These are phyloP conservation scores for Ladona fulva DNA, from an alignment of 1,140 invertebrate species.

Conservation along the genomic window DNA sequence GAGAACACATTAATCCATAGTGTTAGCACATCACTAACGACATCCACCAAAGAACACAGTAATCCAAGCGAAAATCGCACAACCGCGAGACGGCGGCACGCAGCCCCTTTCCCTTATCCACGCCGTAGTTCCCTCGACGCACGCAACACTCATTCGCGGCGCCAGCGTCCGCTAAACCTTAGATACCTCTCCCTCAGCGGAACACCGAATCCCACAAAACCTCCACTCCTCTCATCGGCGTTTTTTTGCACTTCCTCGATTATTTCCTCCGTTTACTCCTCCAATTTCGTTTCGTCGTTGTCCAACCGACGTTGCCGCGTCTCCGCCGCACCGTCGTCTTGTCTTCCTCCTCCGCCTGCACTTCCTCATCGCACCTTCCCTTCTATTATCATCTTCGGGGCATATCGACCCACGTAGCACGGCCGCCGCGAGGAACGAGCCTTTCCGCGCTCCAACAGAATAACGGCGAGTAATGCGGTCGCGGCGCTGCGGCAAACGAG, in stretches of 20 bases:
- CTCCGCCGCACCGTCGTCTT: background rate
- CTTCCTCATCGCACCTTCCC: background rate
- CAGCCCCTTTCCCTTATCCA: background rate
- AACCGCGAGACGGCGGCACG: background rate
- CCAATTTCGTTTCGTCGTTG: background rate
- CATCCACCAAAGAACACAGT: background rate
- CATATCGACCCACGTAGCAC: background rate
- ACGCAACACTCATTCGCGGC: background rate
- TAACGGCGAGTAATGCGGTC: background rate
- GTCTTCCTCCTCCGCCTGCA: background rate
- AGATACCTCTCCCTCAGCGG: background rate
- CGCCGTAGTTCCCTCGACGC: background rate
- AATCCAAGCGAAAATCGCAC: constrained; percentile 7
- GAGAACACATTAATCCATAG: background rate
- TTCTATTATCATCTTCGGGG: constrained; percentile 6
- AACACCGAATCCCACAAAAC: background rate
- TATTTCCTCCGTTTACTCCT: constrained; percentile 1
- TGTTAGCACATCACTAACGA: background rate
- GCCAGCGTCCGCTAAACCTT: background rate
- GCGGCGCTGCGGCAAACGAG: background rate
- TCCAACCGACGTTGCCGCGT: background rate
- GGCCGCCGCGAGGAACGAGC: background rate
- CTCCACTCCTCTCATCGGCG: background rate
- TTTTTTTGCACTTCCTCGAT: constrained; percentile 9
- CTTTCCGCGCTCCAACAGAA: background rate